Percentiles rank a stretch among this genome's conserved stretches.
Evolutionary conservation across 1,140 invertebrate species (phyloP).

Genomic region (Megathymus violae): DNA sequence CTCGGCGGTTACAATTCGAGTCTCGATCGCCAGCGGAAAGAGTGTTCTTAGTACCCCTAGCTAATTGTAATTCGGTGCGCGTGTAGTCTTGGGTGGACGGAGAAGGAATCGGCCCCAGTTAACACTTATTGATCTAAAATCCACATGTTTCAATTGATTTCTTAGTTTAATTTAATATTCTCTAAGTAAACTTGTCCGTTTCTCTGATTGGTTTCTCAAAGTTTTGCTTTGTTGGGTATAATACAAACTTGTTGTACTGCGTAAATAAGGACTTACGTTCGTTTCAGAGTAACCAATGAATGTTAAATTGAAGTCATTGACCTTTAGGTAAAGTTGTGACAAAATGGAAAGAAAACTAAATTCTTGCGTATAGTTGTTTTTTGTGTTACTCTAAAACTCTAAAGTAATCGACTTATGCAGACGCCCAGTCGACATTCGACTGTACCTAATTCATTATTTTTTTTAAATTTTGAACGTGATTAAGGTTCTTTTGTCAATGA

Average conservation of each 20-base stretch:
- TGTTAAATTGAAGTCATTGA: not conserved
- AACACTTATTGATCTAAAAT: slow-evolving; percentile 68
- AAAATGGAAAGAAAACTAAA: not conserved
- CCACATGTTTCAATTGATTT: slow-evolving; percentile 69
- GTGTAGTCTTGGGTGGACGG: slow-evolving; percentile 55
- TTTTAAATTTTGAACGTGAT: too few species aligned
- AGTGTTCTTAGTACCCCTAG: slow-evolving; percentile 33
- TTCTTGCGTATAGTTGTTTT: not conserved
- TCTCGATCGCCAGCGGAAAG: slow-evolving; percentile 12
- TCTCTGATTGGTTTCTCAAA: slow-evolving; percentile 17
- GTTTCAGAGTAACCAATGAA: slow-evolving; percentile 1
- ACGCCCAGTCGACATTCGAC: too few species aligned
- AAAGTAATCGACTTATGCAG: too few species aligned
- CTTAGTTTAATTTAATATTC: slow-evolving; percentile 34
- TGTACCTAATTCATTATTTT: too few species aligned
- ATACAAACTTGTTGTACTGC: slow-evolving; percentile 2
- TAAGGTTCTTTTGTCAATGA: too few species aligned
- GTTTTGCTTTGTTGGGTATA: slow-evolving; percentile 8
- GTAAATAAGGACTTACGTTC: slow-evolving; percentile 1
- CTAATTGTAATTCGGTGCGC: slow-evolving; percentile 62
- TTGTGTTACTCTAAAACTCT: too few species aligned
- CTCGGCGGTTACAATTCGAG: slow-evolving; percentile 17
- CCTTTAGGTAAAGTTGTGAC: not conserved
- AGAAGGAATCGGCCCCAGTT: slow-evolving; percentile 65
- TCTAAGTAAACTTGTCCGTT: slow-evolving; percentile 26